Base-by-base conservation (phyloP, 2,888 invertebrate species). In the Acanthosoma haemorrhoidale region DNA sequence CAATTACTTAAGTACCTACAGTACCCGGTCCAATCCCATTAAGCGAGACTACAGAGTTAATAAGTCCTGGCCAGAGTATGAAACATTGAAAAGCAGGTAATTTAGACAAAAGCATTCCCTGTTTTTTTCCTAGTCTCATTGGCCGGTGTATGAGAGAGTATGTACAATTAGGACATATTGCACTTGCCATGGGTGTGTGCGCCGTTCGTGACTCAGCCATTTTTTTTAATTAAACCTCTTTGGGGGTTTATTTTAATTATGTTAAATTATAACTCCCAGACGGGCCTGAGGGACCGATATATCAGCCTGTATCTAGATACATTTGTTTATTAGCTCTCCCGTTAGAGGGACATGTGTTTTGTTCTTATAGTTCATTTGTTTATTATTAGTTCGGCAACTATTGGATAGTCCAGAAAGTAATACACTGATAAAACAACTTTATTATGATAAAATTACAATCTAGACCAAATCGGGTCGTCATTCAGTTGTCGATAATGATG, bases 241-340 rank as follows among this genome's bases (percentile, higher is more conserved):
- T 25, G 39, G 25, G n/a, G 39, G 41, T 39, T 64, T 64, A 64
- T 64, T 64, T 64, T 64, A 64, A 64, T 64, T 64, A 29, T 64
- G n/a, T 64, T 4, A 64, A 64, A 64, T 64, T 64, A 64, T 41
- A 64, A 15, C 64, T 21, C 11, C n/a, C n/a, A n/a, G n/a, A n/a
- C n/a, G n/a, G n/a, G n/a, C n/a, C n/a, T n/a, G n/a, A n/a, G 4
- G 31, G 29, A 15, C 34, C 21, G 38, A 41, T 64, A 39, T 38
- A 41, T 64, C 64, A 64, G 25, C 38, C 64, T 16, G 15, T 64
- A 64, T 64, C 64, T 29, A 41, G 64, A 64, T 64, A 64, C 38
- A 39, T 61, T 61, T 41, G 34, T 31, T 31, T 34, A 34, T 59
- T 59, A 59, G 31, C 1, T 25, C 25, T 51, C 6, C 29, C 51